Evolutionary conservation across 2,888 invertebrate genomes (phyloP), one percentile per base, ranked within the genome.

Genomic region (Euproctis similis): DNA sequence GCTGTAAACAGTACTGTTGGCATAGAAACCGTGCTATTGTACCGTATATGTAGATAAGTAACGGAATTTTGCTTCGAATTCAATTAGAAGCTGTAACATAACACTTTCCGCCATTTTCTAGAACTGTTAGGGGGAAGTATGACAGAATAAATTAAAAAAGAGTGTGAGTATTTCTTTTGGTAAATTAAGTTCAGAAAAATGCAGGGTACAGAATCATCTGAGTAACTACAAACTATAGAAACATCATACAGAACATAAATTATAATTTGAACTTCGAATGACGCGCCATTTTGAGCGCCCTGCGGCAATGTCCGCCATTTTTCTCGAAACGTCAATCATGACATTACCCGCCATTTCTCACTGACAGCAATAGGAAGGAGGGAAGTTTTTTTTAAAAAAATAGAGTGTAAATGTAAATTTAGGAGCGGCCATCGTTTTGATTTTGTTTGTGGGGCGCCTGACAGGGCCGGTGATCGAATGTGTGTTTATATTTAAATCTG

Each of bases 261-360:
- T n/a, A n/a, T n/a, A 19, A 19, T 4, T 17, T 8, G 21, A 26
- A 36, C 24, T 25, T 25, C 31, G 39, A 55, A 59, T 72, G 75
- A 75, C 65, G 53, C 43, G 65, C 61, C 46, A 63, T 73, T 67
- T 73, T 62, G 53, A 43, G 41, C 47, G 36, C 37, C 42, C 42
- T 36, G 38, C 39, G 39, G 44, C 39, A 36, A 36, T 31, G 41
- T 34, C 28, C 39, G 47, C 54, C 41, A 42, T 51, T 42, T 53
- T 64, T 57, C 62, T 63, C 56, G 50, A 40, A 39, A 56, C 66
- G 78, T 78, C 80, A 74, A 76, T 78, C 76, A 73, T n/a, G 44
- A 48, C 32, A 46, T 46, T 61, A 55, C 59, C 63, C 65, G 54
- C 72, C 63, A 71, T 76, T 71, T 57, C 61, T 69, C 73, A 68